Evolutionary conservation across 2,888 invertebrate genomes (phyloP).

Genomic region (Lepetodrilus schrolli): DNA sequence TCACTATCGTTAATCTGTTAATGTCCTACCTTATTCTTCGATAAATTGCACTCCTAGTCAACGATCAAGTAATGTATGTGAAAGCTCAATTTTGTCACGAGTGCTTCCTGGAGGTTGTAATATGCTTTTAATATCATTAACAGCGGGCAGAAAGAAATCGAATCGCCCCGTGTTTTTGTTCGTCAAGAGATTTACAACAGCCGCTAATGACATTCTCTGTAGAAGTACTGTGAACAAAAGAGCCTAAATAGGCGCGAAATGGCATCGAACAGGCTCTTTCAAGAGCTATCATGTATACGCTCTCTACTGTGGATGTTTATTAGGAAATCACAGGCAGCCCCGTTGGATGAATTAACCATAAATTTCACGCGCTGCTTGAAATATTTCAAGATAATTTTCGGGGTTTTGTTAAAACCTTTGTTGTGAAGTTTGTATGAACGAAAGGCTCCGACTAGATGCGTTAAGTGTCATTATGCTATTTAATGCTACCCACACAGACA

Average conservation of each 20-base stretch:
- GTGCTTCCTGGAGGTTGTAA: neutral
- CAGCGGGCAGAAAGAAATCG: neutral
- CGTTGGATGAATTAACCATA: conserved; percentile 3
- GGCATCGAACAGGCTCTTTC: neutral
- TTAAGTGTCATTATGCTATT: no score
- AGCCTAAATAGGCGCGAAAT: conserved; percentile 17
- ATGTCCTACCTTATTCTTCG: no score
- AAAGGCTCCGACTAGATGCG: neutral
- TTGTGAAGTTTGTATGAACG: neutral
- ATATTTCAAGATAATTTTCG: neutral
- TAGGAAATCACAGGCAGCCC: neutral
- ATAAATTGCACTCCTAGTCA: no score
- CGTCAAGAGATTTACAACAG: conserved; percentile 11
- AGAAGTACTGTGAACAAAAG: neutral
- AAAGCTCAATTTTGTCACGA: neutral
- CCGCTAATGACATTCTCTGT: neutral
- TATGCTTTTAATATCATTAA: conserved; percentile 16
- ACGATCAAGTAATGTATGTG: no score
- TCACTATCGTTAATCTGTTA: no score
- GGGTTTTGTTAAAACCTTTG: neutral
- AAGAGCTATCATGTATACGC: neutral
- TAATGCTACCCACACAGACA: no score
- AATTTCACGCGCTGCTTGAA: conserved; percentile 22
- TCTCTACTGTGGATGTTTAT: neutral
- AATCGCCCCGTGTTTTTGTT: neutral